phyloP scores from a whole-genome alignment of 2,888 invertebrate genomes.

The Drosophila mayaguana region DNA sequence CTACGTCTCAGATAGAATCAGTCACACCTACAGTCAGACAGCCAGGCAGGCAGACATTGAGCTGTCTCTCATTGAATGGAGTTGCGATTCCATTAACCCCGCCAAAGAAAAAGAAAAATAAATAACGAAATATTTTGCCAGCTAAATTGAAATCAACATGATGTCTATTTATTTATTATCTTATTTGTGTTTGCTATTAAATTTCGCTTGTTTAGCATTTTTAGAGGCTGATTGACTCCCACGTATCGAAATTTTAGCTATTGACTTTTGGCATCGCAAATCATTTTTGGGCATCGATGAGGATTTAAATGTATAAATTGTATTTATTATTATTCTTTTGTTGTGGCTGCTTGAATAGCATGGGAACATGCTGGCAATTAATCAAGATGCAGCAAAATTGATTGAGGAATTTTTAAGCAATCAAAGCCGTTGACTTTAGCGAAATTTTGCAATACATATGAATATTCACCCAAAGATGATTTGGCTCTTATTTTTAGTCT shows the following conservation, averaged over 20 bases:
- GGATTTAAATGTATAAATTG: constrained; percentile 18
- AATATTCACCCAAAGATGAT: constrained; percentile 10
- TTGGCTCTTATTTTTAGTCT: background rate
- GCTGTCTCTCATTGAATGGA: constrained; percentile 47
- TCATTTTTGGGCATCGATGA: constrained; percentile 63
- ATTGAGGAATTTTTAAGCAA: constrained; percentile 19
- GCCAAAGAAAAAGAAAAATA: constrained; percentile 28
- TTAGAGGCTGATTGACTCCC: constrained; percentile 71
- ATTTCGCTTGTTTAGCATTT: constrained; percentile 57
- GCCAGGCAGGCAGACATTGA: constrained; percentile 37
- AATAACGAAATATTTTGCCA: constrained; percentile 30
- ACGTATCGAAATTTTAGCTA: constrained; percentile 47
- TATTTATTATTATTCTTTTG: constrained; percentile 73
- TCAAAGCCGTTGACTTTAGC: constrained; percentile 2
- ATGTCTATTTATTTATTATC: constrained; percentile 71
- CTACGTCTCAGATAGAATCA: constrained; percentile 15
- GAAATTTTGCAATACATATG: constrained; percentile 11
- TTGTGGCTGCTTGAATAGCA: constrained; percentile 60
- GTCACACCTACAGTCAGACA: constrained; percentile 5
- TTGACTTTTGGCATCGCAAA: constrained; percentile 71
- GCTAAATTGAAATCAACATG: constrained; percentile 77
- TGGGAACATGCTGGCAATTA: constrained; percentile 75
- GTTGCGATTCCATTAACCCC: constrained; percentile 75
- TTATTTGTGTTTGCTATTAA: constrained; percentile 27
- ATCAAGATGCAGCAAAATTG: constrained; percentile 64